Conservation (phyloP, 2,797 vertebrate genomes). For the Zalophus californianus region DNA sequence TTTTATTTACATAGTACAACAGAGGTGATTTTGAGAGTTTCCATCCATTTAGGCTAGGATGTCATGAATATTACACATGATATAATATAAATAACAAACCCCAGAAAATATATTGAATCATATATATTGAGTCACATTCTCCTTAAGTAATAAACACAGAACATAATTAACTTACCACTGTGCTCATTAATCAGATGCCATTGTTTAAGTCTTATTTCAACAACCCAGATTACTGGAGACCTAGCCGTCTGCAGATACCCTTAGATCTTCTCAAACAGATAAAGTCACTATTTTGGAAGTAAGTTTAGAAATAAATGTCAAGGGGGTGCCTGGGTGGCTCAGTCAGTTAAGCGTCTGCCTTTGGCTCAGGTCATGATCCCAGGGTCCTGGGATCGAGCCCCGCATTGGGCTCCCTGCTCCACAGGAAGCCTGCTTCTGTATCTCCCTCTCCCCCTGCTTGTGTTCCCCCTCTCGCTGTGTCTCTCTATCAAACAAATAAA, state of each 20-base stretch:
- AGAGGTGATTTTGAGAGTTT: background rate
- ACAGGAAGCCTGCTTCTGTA: too few species aligned
- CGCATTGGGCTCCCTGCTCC: too few species aligned
- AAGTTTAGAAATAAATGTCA: slow-evolving; percentile 46
- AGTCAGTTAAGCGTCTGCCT: too few species aligned
- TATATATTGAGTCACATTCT: background rate
- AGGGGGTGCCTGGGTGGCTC: too few species aligned
- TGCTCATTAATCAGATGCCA: background rate
- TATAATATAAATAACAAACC: background rate
- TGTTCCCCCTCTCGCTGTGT: too few species aligned
- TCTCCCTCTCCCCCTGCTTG: too few species aligned
- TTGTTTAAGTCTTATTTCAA: background rate
- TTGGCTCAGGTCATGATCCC: too few species aligned
- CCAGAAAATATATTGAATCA: background rate
- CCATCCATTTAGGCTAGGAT: background rate
- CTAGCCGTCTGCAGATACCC: background rate
- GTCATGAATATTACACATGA: background rate
- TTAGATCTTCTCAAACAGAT: background rate
- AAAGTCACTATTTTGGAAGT: background rate
- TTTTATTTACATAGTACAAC: background rate
- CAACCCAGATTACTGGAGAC: background rate
- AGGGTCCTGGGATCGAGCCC: too few species aligned
- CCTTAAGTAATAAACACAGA: background rate
- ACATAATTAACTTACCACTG: background rate
- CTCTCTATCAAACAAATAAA: too few species aligned